phyloP scores from a whole-genome alignment of 2,888 invertebrate genomes.

The Tetranychus truncatus region DNA sequence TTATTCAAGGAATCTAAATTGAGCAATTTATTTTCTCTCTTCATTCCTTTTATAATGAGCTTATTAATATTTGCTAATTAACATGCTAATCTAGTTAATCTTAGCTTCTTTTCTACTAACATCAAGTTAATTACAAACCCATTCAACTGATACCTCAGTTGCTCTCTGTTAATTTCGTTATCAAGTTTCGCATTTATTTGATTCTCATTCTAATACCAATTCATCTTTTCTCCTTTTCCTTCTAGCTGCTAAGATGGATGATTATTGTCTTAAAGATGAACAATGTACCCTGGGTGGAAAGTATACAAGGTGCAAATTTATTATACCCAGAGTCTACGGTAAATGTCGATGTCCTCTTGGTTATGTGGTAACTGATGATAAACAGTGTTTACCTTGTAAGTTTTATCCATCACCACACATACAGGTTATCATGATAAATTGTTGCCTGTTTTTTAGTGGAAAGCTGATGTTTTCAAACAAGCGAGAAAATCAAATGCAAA shows the following conservation, averaged over 20 bases:
- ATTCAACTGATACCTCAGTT: no score
- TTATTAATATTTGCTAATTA: background rate
- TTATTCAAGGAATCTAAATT: background rate
- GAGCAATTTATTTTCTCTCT: background rate
- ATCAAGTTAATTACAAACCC: background rate
- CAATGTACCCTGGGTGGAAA: constrained; percentile 67
- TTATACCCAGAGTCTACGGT: constrained; percentile 71
- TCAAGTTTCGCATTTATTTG: background rate
- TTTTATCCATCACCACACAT: constrained; percentile 6
- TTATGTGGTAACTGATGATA: constrained; percentile 20
- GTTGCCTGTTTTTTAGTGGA: background rate
- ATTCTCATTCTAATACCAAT: background rate
- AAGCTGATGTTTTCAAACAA: background rate
- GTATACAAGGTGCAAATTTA: constrained; percentile 67
- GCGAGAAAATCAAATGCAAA: no score
- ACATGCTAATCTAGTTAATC: background rate
- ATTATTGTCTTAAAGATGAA: constrained; percentile 71
- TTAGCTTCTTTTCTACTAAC: background rate
- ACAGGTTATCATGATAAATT: background rate
- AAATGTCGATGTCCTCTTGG: constrained; percentile 58
- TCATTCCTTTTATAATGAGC: background rate
- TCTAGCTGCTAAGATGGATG: constrained; percentile 61
- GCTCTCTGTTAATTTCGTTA: no score
- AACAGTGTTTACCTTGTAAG: constrained; percentile 26
- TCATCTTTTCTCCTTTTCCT: background rate